Base-by-base conservation (phyloP, 2,888 invertebrate species). In the Nemurella pictetii region DNA sequence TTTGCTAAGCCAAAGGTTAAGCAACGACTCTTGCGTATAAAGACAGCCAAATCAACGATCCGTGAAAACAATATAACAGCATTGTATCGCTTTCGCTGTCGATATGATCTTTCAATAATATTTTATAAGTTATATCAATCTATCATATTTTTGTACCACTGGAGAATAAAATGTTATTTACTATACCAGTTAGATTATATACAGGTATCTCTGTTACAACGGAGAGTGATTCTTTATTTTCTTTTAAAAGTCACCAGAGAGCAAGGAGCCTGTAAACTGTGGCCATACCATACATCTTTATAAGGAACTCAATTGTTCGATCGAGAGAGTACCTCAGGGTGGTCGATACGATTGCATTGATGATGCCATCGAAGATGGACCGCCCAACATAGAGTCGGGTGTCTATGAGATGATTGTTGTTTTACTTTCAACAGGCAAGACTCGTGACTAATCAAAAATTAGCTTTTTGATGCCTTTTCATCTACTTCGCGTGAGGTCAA, bases 251-350 rank as follows among this genome's bases (percentile, higher is more conserved):
- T 9, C 9, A 5, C 9, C 9, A 32, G 32, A 32, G 9, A 9
- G 9, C 9, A 3, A 32, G 20, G 15, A 20, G 55, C 1, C 55
- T 55, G 55, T 55, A 12, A 55, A 5, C 55, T 55, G 55, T 12
- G 75, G 15, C 28, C 7, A 26, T 25, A 26, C 35, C 26, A 25
- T 27, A 78, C 32, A 26, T 81, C 80, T 81, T 81, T 36, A 81
- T 81, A 81, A 81, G 80, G 80, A n/a, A 81, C 27, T 30, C 26
- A 75, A 81, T 35, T 15, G 30, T 81, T n/a, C 27, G n/a, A 2
- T 26, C 80, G 5, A 32, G 26, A 77, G 27, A 15, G 36, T 36
- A 35, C 15, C 32, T 26, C 35, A 81, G 80, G 80, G 80, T 81
- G 80, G 80, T 81, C 80, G 26, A 3, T 5, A 81, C 15, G 32